Base-by-base conservation (phyloP, 2,888 invertebrate genomes). In the Monoplex corrugatus region DNA sequence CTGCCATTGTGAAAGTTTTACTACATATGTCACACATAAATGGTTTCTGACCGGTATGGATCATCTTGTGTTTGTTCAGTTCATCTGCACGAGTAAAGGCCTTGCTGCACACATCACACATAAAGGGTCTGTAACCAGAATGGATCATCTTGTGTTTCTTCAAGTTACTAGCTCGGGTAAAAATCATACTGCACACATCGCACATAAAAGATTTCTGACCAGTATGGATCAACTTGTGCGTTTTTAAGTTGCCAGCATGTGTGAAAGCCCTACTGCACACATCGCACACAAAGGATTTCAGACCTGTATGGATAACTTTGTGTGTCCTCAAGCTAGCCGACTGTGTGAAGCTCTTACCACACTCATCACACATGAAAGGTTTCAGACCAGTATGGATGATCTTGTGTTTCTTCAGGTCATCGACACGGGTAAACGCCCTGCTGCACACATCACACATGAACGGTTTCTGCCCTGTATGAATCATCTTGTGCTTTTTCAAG, bases 61-160 rank as follows among this genome's bases (percentile, higher is more conserved):
- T 23, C 78, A 78, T 78, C 78, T 23, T 78, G 78, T 78, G 78
- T 23, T 78, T 78, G 78, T 10, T 78, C 78, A 78, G 78, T 40
- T 78, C 78, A 28, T 78, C 78, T 2, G 78, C 78, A 23, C 78
- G 78, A 2, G 78, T 78, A 40, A 78, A 78, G 19, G 40, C 78
- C n/a, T 78, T 78, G 40, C 40, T 40, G 40, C 78, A 78, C 78
- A 78, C 43, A 2, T 40, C 78, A 40, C 78, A 78, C 3, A 40
- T 23, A 40, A 40, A 78, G 78, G 78, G 78, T 19, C 78, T 10
- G 78, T 78, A 38, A 13, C 78, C 78, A 0, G 78, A 23, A 23
- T 80, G 78, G 23, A 80, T 80, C 78, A 80, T 16, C 78, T 80
- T 80, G 78, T 80, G 78, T 28, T 38, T 78, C 78, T 78, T 78